Percentiles rank a stretch among this genome's conserved stretches.
Evolutionary conservation across 2,797 vertebrate species (phyloP).

Genomic region (Acanthurus leucopareius): DNA sequence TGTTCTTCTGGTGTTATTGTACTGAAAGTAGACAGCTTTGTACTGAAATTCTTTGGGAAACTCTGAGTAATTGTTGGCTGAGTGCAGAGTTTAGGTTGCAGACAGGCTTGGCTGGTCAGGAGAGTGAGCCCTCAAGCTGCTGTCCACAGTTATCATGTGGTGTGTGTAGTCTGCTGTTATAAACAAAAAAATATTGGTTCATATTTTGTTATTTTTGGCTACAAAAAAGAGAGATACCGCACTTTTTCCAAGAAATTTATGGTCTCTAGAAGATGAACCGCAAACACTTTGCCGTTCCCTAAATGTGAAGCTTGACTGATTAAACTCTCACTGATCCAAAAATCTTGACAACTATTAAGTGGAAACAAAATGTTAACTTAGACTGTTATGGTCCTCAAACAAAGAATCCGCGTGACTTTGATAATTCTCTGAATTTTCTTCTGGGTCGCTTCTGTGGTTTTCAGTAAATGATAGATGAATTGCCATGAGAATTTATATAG

Average conservation of each 20-base stretch:
- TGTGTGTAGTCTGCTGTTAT: slow-evolving; percentile 17
- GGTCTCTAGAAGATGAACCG: not conserved
- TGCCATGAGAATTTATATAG: not conserved
- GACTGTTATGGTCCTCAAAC: not conserved
- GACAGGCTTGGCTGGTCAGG: slow-evolving; percentile 31
- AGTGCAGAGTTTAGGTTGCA: slow-evolving; percentile 29
- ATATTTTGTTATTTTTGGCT: slow-evolving; percentile 25
- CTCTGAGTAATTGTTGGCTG: slow-evolving; percentile 42
- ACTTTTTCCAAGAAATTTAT: not conserved
- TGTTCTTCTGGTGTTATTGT: slow-evolving; percentile 44
- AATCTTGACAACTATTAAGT: not conserved
- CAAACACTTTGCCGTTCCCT: no score
- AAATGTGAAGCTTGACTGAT: not conserved
- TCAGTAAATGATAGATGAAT: not conserved
- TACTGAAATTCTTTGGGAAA: slow-evolving; percentile 32
- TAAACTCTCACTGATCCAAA: not conserved
- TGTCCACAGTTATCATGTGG: slow-evolving; percentile 5
- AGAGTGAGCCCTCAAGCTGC: slow-evolving; percentile 27
- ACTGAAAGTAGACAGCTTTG: slow-evolving; percentile 22
- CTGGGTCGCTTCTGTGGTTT: not conserved
- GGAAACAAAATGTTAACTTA: not conserved
- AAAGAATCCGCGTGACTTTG: not conserved
- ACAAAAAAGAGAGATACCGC: not conserved
- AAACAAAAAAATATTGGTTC: slow-evolving; percentile 3
- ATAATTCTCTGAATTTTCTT: not conserved